Evolutionary conservation across 30 jellyfish, hydroid and myxozoan genomes (phyloP).

Genomic region (Aurelia aurita complex sp. Pacific): DNA sequence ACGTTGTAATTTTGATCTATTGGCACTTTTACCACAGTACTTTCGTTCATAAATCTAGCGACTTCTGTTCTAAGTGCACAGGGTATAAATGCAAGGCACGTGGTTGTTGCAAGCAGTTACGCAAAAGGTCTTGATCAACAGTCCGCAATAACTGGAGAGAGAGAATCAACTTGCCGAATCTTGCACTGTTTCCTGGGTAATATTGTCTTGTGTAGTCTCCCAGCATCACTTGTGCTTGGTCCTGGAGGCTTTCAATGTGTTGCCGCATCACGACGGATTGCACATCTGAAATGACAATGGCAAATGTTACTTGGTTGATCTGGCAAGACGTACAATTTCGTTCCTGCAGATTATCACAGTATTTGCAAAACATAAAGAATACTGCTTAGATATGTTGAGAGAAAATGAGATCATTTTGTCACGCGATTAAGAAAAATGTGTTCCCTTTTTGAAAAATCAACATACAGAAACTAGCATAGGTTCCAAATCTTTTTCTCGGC

Average conservation of each 20-base stretch:
- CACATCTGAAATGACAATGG: conserved; percentile 41
- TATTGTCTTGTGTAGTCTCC: conserved; percentile 64
- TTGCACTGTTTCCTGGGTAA: conserved; percentile 73
- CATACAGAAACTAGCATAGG: too few relatives aligned
- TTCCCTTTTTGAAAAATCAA: too few relatives aligned
- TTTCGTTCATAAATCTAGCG: not conserved
- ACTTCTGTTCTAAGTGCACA: conserved; percentile 20
- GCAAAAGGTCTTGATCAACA: conserved; percentile 61
- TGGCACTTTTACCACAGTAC: not conserved
- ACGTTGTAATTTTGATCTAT: too few relatives aligned
- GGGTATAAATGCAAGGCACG: conserved; percentile 35
- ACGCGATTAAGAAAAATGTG: too few relatives aligned
- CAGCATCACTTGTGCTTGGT: conserved; percentile 90
- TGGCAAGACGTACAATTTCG: too few relatives aligned
- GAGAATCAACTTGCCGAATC: conserved; percentile 84
- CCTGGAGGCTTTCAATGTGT: conserved; percentile 84
- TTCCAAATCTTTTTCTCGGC: too few relatives aligned
- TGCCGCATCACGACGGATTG: conserved; percentile 70
- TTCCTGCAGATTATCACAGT: too few relatives aligned
- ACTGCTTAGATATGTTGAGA: too few relatives aligned
- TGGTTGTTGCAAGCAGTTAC: conserved; percentile 66
- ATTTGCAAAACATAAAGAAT: too few relatives aligned
- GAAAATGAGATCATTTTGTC: too few relatives aligned
- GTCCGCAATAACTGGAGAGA: conserved; percentile 76
- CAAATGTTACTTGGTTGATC: not conserved